A percentile compares a stretch with the other conserved stretches of the same genome.
These are phyloP conservation scores for Lordiphosa stackelbergi DNA, from an alignment of 1,140 invertebrate genomes.

Conservation along the genomic window DNA sequence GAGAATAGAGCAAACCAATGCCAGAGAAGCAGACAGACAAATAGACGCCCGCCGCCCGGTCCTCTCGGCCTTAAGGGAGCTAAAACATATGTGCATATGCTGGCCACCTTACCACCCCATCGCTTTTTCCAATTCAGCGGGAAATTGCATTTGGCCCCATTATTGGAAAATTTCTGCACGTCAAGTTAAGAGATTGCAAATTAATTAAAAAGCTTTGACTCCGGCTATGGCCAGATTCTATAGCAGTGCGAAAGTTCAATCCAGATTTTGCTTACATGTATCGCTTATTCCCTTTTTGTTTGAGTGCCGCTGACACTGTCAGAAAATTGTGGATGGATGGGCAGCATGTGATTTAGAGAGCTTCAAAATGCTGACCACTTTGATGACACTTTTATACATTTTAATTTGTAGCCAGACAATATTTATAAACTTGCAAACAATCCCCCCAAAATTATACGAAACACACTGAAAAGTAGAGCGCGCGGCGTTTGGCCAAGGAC, in stretches of 20 bases:
- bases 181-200: slow-evolving; percentile 58
- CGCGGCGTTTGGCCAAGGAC: slow-evolving; percentile 46
- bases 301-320: neutral
- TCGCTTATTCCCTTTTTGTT: too few relatives aligned
- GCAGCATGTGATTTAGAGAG: slow-evolving; percentile 4
- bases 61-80: slow-evolving; percentile 13
- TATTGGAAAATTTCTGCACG: slow-evolving; percentile 59
- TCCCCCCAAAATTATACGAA: neutral
- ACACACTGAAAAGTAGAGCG: slow-evolving; percentile 21
- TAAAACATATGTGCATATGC: slow-evolving; percentile 19
- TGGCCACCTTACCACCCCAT: slow-evolving; percentile 9
- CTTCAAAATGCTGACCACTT: neutral
- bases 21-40: slow-evolving; percentile 11
- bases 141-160: slow-evolving; percentile 64
- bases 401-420: neutral
- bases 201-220: slow-evolving; percentile 55
- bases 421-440: neutral
- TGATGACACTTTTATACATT: slow-evolving; percentile 7
- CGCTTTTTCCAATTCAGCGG: slow-evolving; percentile 31
- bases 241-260: slow-evolving; percentile 1
- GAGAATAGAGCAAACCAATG: neutral
- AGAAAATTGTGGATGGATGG: neutral
- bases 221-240: slow-evolving; percentile 1
- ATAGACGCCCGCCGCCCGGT: slow-evolving; percentile 17
- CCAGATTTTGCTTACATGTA: too few relatives aligned